Evolutionary conservation across 2,113 vertebrate genomes (phyloP).

Genomic region (Limnothrissa miodon): DNA sequence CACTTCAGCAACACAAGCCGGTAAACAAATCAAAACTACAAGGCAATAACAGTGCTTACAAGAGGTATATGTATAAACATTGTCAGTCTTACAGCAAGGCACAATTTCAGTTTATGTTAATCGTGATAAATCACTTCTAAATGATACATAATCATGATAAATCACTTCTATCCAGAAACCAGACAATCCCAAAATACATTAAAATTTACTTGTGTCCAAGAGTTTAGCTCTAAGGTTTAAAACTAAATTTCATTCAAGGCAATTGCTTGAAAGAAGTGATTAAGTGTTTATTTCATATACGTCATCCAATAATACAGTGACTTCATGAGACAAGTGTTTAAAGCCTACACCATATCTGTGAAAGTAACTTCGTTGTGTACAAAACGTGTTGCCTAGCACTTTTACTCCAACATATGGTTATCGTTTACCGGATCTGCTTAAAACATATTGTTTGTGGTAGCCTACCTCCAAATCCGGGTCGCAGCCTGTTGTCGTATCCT

Average conservation of each 20-base stretch:
- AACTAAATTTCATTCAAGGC: background rate
- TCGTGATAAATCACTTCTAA: too few species aligned
- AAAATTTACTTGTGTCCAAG: background rate
- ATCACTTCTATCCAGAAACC: background rate
- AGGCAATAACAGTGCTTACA: background rate
- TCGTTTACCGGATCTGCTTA: background rate
- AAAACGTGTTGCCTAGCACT: background rate
- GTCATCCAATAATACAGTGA: background rate
- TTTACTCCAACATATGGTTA: background rate
- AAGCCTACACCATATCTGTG: background rate
- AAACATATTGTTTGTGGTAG: constrained; percentile 9
- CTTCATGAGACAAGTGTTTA: background rate
- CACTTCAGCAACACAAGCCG: background rate
- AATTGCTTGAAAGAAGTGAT: background rate
- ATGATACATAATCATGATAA: background rate
- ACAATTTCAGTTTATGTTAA: background rate
- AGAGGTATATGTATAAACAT: background rate
- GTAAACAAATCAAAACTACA: background rate
- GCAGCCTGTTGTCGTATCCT: constrained; percentile 91
- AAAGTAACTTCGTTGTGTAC: background rate
- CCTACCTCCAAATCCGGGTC: constrained; percentile 91
- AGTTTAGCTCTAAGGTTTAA: background rate
- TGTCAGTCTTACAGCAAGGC: background rate
- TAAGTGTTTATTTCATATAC: background rate
- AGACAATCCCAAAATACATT: background rate